Percentiles rank a stretch among this genome's conserved stretches.
These are phyloP conservation scores for Notarius lentiginosus DNA, from an alignment of 2,113 vertebrate species.

Conservation along the genomic window DNA sequence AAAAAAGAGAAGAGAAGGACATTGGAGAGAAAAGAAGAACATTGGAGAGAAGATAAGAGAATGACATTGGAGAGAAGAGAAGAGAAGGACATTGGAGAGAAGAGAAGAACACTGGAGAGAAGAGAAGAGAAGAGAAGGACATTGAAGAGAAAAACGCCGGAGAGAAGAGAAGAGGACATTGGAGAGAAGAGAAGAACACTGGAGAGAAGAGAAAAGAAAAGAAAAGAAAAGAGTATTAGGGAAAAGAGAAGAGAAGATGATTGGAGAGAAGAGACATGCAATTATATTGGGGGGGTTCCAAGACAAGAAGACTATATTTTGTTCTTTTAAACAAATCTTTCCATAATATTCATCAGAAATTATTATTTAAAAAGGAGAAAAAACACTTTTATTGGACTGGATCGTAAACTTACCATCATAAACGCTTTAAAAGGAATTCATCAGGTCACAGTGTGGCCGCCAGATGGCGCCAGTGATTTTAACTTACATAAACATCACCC, in stretches of 20 bases:
- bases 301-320: background rate
- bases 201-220: background rate
- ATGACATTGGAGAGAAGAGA: too few species aligned
- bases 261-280: background rate
- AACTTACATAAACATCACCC: background rate
- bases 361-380: background rate
- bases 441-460: background rate
- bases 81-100: too few species aligned
- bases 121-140: too few species aligned
- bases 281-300: too few species aligned
- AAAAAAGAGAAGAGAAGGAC: background rate
- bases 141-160: too few species aligned
- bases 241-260: background rate
- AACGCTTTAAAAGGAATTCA: too few species aligned
- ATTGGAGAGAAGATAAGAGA: too few species aligned
- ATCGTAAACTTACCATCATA: background rate
- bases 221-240: background rate
- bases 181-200: background rate
- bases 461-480: slow-evolving; percentile 15
- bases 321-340: background rate
- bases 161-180: too few species aligned
- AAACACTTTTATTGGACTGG: background rate
- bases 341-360: background rate
- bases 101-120: too few species aligned
- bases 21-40: too few species aligned